Evolutionary conservation across 2,888 invertebrate species (phyloP), one percentile per base, ranked within the genome.

Genomic region (Protodeltote pygarga): DNA sequence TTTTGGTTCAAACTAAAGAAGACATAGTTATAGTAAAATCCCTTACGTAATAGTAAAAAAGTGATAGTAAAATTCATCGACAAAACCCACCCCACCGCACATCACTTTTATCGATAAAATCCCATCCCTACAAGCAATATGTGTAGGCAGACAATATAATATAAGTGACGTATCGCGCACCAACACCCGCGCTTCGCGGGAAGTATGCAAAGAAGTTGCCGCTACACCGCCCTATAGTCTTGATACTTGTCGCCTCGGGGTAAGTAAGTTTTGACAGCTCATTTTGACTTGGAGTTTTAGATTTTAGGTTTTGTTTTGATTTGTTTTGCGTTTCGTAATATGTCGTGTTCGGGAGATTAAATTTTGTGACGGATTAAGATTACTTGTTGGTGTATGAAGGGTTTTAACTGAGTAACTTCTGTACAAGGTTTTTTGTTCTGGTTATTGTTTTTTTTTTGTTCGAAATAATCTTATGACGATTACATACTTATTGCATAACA

Each of bases 141-240:
- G 86, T 81, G 84, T 85, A 89, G 82, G 87, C 85, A 86, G 79
- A 86, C 87, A 83, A 87, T 89, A 87, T 83, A 81, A 83, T 85
- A 87, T 86, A 87, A 83, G 89, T 86, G 90, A 88, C 89, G 88
- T 90, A 91, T 91, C 91, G 83, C 85, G 79, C 86, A 86, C 91
- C 87, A 86, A 89, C 91, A 90, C 89, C 87, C 85, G 75, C 69
- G 73, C 81, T 78, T 83, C 85, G 86, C 84, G 87, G 85, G 89
- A 92, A 92, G 89, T 92, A 91, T 90, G 91, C 89, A 92, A 92
- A 92, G 91, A 91, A 92, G 87, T 90, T 87, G 81, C 75, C 61
- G 75, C 68, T 77, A 82, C 75, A 38, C 39, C 75, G 74, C 69
- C 71, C 68, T 75, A 66, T 65, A 63, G 69, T 83, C 84, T 90